Base-by-base conservation (phyloP, 2,113 vertebrate species). In the Silurus asotus region DNA sequence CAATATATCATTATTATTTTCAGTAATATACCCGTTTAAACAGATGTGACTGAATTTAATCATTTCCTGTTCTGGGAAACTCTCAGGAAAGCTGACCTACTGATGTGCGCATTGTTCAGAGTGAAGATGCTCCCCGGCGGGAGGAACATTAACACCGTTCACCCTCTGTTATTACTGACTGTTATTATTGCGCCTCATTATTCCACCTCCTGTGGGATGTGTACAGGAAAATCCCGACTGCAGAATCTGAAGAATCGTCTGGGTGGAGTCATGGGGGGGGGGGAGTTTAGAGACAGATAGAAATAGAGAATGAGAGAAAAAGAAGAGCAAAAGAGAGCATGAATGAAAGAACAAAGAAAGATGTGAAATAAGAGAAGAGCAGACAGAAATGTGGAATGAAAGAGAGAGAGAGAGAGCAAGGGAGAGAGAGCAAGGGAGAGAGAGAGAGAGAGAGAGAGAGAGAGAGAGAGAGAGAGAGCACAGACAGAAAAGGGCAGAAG, bases 231-330 rank as follows among this genome's bases (percentile, higher is more conserved):
- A 61, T 72, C 82, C 69, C 20, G 9, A 53, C 74, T 77, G 74
- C 23, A 19, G 28, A 37, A 37, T 37, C 55, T 37, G 82, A 84
- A 55, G 20, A 76, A 76, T 53, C 72, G 20, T 6, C 72, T 55
- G 70, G 37, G 15, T 72, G 70, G 37, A 19, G 37, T 19, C 37
- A 9, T 2, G 7, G 3, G 19, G 28, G 62, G 49, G 90, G 78
- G 91, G 80, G 62, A 84, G 82, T n/a, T n/a, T n/a, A 84, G 25
- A 20, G 51, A 51, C 9, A 90, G 77, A 91, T 83, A 28, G 51
- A 45, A 72, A 87, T 82, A 78, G 8, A 62, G 75, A 28, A 6
- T n/a, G 11, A 79, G 62, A 23, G 59, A 59, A 45, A 49, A 55
- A 76, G 1, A 11, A 59, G 49, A 28, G 6, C 8, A 28, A 81